phyloP scores from a whole-genome alignment of 2,797 vertebrate species.

The Fringilla coelebs region DNA sequence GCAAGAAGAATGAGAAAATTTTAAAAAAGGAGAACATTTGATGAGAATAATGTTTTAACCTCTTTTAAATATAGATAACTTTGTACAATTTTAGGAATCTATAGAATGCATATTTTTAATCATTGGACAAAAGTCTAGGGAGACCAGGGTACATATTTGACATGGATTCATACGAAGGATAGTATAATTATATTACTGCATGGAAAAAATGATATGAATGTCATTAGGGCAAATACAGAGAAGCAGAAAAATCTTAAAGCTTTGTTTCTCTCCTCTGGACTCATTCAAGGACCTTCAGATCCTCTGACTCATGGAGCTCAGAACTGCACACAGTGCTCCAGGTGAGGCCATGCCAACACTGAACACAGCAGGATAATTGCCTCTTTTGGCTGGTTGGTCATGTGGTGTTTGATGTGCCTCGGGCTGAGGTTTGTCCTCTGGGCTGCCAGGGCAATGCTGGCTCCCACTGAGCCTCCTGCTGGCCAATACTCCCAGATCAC shows the following conservation, averaged over 20 bases:
- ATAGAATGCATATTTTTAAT: background rate
- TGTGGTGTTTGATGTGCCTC: background rate
- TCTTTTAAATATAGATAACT: background rate
- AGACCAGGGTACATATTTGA: background rate
- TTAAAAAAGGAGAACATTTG: rapidly evolving
- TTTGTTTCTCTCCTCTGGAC: background rate
- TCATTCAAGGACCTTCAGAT: background rate
- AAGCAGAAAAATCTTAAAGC: background rate
- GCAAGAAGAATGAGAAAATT: background rate
- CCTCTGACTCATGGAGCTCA: background rate
- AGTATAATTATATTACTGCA: background rate
- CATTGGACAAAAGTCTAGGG: background rate
- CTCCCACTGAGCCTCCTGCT: background rate
- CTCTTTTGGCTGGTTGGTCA: background rate
- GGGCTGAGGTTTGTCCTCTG: rapidly evolving
- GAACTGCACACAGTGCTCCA: background rate
- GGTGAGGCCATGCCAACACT: background rate
- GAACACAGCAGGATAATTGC: background rate
- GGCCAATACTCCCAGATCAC: rapidly evolving
- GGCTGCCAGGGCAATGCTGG: background rate
- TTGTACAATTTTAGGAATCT: background rate
- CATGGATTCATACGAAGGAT: background rate
- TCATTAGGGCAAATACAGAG: background rate
- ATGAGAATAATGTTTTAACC: background rate
- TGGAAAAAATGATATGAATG: background rate